These are phyloP conservation scores for Scomberomorus guttatus DNA, from an alignment of 2,797 vertebrate species.

Conservation along the genomic window DNA sequence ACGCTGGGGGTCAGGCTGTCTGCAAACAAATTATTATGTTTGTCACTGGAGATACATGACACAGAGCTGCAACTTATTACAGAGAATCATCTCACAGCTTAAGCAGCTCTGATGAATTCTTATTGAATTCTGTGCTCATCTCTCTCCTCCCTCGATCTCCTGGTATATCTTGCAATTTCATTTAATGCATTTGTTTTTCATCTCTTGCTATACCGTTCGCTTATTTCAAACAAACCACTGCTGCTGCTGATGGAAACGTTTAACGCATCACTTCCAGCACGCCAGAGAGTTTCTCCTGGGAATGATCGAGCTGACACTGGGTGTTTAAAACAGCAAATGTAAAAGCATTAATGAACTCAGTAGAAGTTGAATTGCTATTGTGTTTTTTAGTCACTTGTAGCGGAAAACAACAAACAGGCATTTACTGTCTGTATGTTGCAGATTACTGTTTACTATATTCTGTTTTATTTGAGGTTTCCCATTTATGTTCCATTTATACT, in stretches of 20 bases:
- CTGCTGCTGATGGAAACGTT: slow-evolving; percentile 48
- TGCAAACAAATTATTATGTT: slow-evolving; percentile 45
- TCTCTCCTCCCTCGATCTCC: slow-evolving; percentile 32
- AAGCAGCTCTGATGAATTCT: slow-evolving; percentile 59
- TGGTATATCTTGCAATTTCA: slow-evolving; percentile 48
- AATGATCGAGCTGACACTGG: slow-evolving; percentile 40
- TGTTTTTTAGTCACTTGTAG: slow-evolving; percentile 17
- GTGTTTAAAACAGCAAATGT: slow-evolving; percentile 58
- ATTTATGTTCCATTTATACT: slow-evolving; percentile 7
- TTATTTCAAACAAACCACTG: slow-evolving; percentile 55
- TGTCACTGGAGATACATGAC: slow-evolving; percentile 29
- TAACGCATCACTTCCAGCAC: slow-evolving; percentile 56
- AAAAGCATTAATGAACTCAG: slow-evolving; percentile 25
- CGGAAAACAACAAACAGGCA: slow-evolving; percentile 10
- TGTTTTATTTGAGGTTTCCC: slow-evolving; percentile 8
- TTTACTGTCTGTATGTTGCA: slow-evolving; percentile 7
- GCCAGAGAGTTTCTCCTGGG: slow-evolving; percentile 49
- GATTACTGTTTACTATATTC: slow-evolving; percentile 1
- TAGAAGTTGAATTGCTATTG: background rate
- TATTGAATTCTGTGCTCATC: slow-evolving; percentile 50
- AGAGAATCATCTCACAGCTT: slow-evolving; percentile 39
- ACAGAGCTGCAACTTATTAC: slow-evolving; percentile 20
- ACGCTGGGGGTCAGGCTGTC: slow-evolving; percentile 15
- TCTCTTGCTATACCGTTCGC: slow-evolving; percentile 57
- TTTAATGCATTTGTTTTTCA: slow-evolving; percentile 59